phyloP scores from a whole-genome alignment of 2,888 invertebrate species.

The Catocala fraxini region DNA sequence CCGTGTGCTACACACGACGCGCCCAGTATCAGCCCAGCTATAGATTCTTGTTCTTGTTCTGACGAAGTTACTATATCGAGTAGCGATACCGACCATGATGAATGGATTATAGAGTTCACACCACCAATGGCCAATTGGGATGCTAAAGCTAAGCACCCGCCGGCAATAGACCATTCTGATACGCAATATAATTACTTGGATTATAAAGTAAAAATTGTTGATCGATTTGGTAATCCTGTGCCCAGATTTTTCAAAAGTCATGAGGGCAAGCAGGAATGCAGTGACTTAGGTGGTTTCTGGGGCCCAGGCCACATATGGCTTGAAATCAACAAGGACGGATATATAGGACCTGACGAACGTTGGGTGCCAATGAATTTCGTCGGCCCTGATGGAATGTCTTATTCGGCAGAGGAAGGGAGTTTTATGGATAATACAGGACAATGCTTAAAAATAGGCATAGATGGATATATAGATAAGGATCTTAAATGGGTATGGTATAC shows the following conservation, averaged over 20 bases:
- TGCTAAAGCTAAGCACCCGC: constrained; percentile 74
- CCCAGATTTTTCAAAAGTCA: constrained; percentile 78
- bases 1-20: constrained; percentile 67
- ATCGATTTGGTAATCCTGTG: constrained; percentile 77
- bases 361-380: constrained; percentile 80
- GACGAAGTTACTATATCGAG: constrained; percentile 70
- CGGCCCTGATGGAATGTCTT: constrained; percentile 79
- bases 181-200: constrained; percentile 78
- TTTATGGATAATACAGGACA: constrained; percentile 69
- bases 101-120: constrained; percentile 81
- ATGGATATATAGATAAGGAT: constrained; percentile 79
- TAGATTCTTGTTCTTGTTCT: constrained; percentile 82
- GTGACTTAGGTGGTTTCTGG: constrained; percentile 83
- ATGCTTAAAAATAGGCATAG: constrained; percentile 71
- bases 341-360: constrained; percentile 76
- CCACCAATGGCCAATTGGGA: constrained; percentile 78
- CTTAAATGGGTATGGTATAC: constrained; percentile 78
- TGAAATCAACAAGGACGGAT: constrained; percentile 82
- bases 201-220: constrained; percentile 78
- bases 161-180: constrained; percentile 60
- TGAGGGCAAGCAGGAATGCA: constrained; percentile 79
- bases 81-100: constrained; percentile 80
- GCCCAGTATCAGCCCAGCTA: constrained; percentile 53
- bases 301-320: constrained; percentile 69
- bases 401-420: constrained; percentile 76